phyloP scores from a whole-genome alignment of 1,140 invertebrate species.

The Amphibalanus amphitrite region DNA sequence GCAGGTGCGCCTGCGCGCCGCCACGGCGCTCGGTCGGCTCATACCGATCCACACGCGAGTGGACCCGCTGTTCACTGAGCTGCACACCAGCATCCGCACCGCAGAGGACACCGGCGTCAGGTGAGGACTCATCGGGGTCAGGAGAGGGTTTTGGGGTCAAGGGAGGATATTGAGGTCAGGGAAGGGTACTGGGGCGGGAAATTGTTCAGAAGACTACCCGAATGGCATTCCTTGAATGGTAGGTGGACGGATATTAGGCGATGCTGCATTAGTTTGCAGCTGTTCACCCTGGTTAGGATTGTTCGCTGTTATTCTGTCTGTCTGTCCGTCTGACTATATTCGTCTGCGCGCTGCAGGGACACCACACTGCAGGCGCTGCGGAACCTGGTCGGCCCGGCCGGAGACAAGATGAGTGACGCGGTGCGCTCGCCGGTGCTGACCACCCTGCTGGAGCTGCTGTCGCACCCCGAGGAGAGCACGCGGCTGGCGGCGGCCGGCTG shows the following conservation, averaged over 20 bases:
- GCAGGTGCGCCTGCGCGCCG: slow-evolving; percentile 73
- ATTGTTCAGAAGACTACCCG: too few relatives aligned
- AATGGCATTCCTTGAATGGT: too few relatives aligned
- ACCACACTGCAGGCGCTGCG: slow-evolving; percentile 80
- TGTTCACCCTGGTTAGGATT: too few relatives aligned
- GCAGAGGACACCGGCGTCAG: slow-evolving; percentile 63
- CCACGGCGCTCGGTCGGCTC: slow-evolving; percentile 66
- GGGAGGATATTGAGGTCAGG: too few relatives aligned
- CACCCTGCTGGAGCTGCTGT: slow-evolving; percentile 47
- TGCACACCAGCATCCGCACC: slow-evolving; percentile 67
- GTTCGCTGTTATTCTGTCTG: too few relatives aligned
- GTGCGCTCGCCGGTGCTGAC: slow-evolving; percentile 54
- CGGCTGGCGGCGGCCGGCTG: slow-evolving; percentile 66
- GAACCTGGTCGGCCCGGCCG: slow-evolving; percentile 55
- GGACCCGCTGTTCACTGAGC: slow-evolving; percentile 69
- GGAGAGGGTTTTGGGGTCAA: too few relatives aligned
- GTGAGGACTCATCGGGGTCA: slow-evolving; percentile 23
- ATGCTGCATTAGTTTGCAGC: too few relatives aligned
- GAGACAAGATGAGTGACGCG: slow-evolving; percentile 70
- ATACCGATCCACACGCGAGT: slow-evolving; percentile 69
- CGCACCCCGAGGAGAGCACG: slow-evolving; percentile 58
- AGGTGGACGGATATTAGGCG: too few relatives aligned
- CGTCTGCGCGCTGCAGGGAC: slow-evolving; percentile 40
- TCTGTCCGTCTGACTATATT: too few relatives aligned
- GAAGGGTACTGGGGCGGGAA: too few relatives aligned